Evolutionary conservation across 2,888 invertebrate genomes (phyloP).

Genomic region (Scotopteryx bipunctaria): DNA sequence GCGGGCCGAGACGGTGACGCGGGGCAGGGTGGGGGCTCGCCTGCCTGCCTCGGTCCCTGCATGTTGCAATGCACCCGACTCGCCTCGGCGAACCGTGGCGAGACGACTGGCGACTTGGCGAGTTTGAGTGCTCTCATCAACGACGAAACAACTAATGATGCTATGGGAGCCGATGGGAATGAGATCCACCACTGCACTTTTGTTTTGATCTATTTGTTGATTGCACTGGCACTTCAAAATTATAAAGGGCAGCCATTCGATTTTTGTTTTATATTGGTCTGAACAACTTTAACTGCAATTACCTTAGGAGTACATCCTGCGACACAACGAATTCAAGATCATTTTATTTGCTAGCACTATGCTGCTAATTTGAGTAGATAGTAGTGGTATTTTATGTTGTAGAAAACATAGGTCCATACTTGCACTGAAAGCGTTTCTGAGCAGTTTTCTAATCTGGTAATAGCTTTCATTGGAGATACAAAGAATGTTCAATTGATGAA

Average conservation of each 20-base stretch:
- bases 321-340: not conserved
- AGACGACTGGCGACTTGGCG: slow-evolving; percentile 46
- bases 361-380: too few species aligned
- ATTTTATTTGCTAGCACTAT: too few species aligned
- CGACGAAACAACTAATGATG: slow-evolving; percentile 40
- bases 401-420: too few species aligned
- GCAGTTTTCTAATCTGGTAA: too few species aligned
- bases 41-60: slow-evolving; percentile 68
- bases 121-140: slow-evolving; percentile 41
- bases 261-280: not conserved
- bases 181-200: slow-evolving; percentile 8
- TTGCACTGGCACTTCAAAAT: slow-evolving; percentile 8
- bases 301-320: not conserved
- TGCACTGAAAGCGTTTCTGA: not conserved
- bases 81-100: slow-evolving; percentile 57
- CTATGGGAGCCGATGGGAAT: slow-evolving; percentile 15
- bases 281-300: not conserved
- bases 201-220: slow-evolving; percentile 15
- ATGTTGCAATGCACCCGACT: slow-evolving; percentile 74
- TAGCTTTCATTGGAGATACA: too few species aligned
- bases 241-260: slow-evolving; percentile 1
- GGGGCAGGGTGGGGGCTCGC: slow-evolving; percentile 74
- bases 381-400: too few species aligned
- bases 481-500: slow-evolving; percentile 11
- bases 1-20: slow-evolving; percentile 53